A percentile compares a stretch with the other conserved stretches of the same genome.
Evolutionary conservation across 2,113 vertebrate species (phyloP).

Genomic region (Dolichallabes microphthalmus): DNA sequence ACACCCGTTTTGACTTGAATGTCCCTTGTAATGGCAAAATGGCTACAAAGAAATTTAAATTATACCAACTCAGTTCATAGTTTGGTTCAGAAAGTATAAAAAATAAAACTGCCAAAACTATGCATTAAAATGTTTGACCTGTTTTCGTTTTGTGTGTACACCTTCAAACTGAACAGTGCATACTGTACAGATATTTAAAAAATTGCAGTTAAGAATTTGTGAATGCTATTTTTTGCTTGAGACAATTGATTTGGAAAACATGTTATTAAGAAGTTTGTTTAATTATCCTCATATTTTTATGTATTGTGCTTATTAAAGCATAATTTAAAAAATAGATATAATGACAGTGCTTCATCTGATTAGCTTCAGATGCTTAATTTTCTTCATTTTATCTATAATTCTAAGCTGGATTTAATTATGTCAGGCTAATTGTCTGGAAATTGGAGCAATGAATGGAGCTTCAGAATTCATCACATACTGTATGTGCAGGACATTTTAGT

Average conservation of each 20-base stretch:
- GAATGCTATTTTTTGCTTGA: not conserved
- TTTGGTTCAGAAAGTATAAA: too few relatives aligned
- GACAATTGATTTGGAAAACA: constrained; percentile 39
- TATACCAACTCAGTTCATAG: too few relatives aligned
- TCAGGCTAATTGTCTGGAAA: constrained; percentile 6
- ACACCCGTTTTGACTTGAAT: too few relatives aligned
- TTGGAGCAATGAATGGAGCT: constrained; percentile 5
- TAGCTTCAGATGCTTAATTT: not conserved
- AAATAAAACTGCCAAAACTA: too few relatives aligned
- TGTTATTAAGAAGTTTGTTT: constrained; percentile 36
- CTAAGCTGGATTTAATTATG: not conserved
- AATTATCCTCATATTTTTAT: constrained; percentile 42
- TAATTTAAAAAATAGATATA: not conserved
- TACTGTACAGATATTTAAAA: not conserved
- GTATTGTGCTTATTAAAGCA: constrained; percentile 52
- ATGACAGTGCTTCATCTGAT: constrained; percentile 24
- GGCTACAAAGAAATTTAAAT: too few relatives aligned
- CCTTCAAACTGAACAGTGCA: not conserved
- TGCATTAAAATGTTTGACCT: not conserved
- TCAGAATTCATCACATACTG: not conserved
- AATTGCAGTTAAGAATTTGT: not conserved
- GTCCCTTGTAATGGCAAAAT: too few relatives aligned
- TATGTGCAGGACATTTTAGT: not conserved
- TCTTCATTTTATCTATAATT: not conserved
- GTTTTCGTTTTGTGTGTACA: not conserved